Evolutionary conservation across 2,888 invertebrate genomes (phyloP).

Genomic region (Athalia rosae): DNA sequence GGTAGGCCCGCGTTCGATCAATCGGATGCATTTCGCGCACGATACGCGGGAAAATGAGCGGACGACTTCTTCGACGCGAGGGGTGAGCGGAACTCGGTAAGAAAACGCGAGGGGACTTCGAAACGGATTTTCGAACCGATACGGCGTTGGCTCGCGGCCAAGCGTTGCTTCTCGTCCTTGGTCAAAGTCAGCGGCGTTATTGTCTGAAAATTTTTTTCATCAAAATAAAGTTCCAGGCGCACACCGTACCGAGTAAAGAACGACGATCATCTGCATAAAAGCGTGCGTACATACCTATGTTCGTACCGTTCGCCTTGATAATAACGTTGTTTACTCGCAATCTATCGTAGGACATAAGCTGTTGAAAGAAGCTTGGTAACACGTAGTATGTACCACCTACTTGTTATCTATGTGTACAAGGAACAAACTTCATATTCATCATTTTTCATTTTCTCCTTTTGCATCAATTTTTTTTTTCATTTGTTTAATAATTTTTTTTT

Average conservation of each 20-base stretch:
- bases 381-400: conserved; percentile 16
- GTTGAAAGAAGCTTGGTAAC: conserved; percentile 19
- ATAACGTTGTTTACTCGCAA: conserved; percentile 38
- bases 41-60: not conserved
- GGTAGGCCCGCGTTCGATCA: conserved; percentile 1
- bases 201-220: too few relatives aligned
- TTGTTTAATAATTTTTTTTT: too few relatives aligned
- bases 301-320: conserved; percentile 30
- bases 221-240: too few relatives aligned
- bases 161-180: too few relatives aligned
- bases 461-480: not conserved
- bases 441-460: not conserved
- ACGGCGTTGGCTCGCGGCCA: too few relatives aligned
- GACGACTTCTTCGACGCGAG: too few relatives aligned
- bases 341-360: conserved; percentile 27
- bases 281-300: conserved; percentile 24
- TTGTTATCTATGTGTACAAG: not conserved
- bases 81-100: too few relatives aligned
- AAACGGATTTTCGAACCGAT: too few relatives aligned
- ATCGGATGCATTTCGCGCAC: not conserved
- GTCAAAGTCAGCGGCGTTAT: too few relatives aligned
- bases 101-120: too few relatives aligned
- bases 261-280: not conserved
- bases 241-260: too few relatives aligned
- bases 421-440: conserved; percentile 2